phyloP scores from a whole-genome alignment of 2,888 invertebrate species.

The Terebella lapidaria region DNA sequence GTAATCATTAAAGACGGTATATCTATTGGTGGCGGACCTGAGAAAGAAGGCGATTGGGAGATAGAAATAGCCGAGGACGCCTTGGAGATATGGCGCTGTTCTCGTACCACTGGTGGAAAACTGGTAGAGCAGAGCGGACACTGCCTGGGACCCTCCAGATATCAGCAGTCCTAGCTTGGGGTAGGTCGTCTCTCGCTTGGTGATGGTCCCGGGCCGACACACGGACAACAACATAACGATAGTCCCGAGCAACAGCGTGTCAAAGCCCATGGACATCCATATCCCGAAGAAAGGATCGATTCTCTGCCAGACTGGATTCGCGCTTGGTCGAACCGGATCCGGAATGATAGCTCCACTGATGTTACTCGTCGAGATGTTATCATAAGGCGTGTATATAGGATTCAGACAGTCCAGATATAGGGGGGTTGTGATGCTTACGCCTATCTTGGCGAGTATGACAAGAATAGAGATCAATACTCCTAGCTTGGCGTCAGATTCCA shows the following conservation, averaged over 20 bases:
- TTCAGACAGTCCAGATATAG: neutral
- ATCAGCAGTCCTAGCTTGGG: neutral
- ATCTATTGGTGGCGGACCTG: no score
- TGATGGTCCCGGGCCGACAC: neutral
- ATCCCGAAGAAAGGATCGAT: constrained; percentile 3
- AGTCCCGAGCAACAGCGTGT: neutral
- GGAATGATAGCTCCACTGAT: neutral
- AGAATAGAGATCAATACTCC: neutral
- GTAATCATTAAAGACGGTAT: no score
- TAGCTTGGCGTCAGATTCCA: no score
- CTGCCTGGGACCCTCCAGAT: constrained; percentile 3
- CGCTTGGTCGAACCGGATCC: neutral
- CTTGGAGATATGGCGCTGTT: constrained; percentile 1
- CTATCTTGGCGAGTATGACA: neutral
- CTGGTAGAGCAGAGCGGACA: neutral
- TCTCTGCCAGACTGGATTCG: neutral
- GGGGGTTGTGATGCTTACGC: neutral
- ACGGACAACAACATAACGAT: neutral
- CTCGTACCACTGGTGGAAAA: neutral
- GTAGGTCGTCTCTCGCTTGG: neutral
- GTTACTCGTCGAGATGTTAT: neutral
- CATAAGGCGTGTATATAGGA: neutral
- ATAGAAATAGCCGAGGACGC: neutral
- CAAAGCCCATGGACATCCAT: neutral
- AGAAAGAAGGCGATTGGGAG: neutral